Base-by-base conservation (phyloP, 2,888 invertebrate genomes). In the Drosophila vallismaia region DNA sequence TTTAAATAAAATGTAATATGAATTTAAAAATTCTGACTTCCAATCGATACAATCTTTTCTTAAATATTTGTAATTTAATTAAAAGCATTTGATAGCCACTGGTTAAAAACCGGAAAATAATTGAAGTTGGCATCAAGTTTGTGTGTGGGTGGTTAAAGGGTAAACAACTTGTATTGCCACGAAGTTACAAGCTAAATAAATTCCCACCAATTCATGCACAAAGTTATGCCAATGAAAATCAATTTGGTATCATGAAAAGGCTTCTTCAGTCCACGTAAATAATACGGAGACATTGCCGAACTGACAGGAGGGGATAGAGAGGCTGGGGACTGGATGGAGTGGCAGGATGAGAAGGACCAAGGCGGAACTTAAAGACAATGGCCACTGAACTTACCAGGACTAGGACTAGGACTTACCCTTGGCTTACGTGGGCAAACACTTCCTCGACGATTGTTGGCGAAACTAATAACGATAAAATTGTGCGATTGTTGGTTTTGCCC, bases 401-500 rank as follows among this genome's bases (percentile, higher is more conserved):
- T 58, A 63, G 51, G 36, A 36, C 57, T 42, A 85, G 48, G 55
- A 76, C 82, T 90, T 89, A 92, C 92, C 92, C 92, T 38, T 91
- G 89, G 51, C 92, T 92, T 36, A 93, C 91, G 53, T 89, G 88
- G 67, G 92, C 85, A 89, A 94, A 94, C 9, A 94, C 93, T 60
- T 94, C 93, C 79, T 94, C 94, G 70, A 97, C 94, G 69, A 92
- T 93, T 79, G 95, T 94, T 38, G 95, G 93, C 19, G 95, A 95
- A 85, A 95, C 93, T 26, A 98, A 97, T 94, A 98, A 95, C 28
- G 97, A 96, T 59, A 98, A 92, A 88, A 97, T 93, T 1, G 97
- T 97, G 92, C 97, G 96, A 79, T 97, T 97, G 75, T 94, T 94
- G 92, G 97, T 95, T 91, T 97, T 96, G 12, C 98, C 98, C 91